These are phyloP conservation scores for Eumerus sabulonum DNA, from an alignment of 2,888 invertebrate species.

Conservation along the genomic window DNA sequence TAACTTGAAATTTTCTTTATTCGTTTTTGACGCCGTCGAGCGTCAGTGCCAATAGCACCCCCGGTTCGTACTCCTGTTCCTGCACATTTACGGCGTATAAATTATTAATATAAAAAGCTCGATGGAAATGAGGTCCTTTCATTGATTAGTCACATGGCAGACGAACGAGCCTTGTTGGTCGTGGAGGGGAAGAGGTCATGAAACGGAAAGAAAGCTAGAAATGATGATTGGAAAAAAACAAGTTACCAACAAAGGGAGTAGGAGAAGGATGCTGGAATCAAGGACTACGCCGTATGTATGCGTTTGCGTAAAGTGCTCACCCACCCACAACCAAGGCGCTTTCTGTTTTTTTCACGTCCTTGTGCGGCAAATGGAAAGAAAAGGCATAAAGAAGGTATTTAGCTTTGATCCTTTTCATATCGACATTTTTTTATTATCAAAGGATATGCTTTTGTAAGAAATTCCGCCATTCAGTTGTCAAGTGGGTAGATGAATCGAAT, in stretches of 20 bases:
- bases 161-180: too few relatives aligned
- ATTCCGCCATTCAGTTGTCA: too few relatives aligned
- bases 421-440: slow-evolving; percentile 44
- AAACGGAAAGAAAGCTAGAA: neutral
- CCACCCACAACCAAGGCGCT: neutral
- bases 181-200: too few relatives aligned
- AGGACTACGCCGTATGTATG: neutral
- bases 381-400: slow-evolving; percentile 29
- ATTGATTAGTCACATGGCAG: slow-evolving; percentile 50
- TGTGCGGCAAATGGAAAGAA: slow-evolving; percentile 2
- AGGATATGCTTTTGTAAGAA: slow-evolving; percentile 3
- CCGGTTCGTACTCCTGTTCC: too few relatives aligned
- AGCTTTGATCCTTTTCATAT: slow-evolving; percentile 59
- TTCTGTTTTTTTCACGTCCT: neutral
- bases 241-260: neutral
- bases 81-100: too few relatives aligned
- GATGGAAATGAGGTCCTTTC: slow-evolving; percentile 50
- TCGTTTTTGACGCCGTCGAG: too few relatives aligned
- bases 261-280: too few relatives aligned
- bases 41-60: too few relatives aligned
- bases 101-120: too few relatives aligned
- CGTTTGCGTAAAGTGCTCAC: neutral
- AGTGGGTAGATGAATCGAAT: too few relatives aligned
- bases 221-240: neutral
- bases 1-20: too few relatives aligned